Conservation (phyloP, 2,797 vertebrate genomes). For the Melanotaenia parkinsoni region DNA sequence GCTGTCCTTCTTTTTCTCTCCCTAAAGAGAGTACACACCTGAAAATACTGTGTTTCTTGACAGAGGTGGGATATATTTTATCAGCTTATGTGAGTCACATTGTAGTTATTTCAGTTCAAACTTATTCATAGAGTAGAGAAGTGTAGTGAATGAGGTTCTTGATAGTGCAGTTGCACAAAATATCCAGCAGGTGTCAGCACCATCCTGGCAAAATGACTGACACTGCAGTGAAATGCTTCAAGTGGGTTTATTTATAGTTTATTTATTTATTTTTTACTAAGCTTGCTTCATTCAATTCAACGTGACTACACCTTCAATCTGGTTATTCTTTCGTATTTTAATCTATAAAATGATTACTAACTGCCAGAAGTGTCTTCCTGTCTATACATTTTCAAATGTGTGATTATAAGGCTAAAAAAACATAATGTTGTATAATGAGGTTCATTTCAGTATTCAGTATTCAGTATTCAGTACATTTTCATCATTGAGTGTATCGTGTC, state of each 20-base stretch:
- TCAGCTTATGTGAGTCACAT: neutral
- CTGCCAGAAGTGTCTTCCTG: neutral
- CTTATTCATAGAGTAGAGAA: neutral
- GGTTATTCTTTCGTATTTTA: neutral
- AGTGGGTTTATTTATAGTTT: neutral
- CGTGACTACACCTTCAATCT: neutral
- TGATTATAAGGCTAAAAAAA: neutral
- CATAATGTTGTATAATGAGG: neutral
- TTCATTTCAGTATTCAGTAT: too few relatives aligned
- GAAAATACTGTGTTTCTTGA: neutral
- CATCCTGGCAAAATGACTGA: neutral
- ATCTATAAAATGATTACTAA: neutral
- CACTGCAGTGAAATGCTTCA: accelerated
- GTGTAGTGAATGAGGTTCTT: neutral
- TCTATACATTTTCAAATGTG: neutral
- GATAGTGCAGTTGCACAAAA: constrained; percentile 34
- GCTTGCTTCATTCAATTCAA: neutral
- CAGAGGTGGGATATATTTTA: neutral
- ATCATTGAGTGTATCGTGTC: too few relatives aligned
- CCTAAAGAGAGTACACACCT: neutral
- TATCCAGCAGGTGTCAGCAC: constrained; percentile 70
- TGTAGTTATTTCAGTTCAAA: neutral
- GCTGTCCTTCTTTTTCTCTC: neutral
- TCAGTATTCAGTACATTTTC: too few relatives aligned
- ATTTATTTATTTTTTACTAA: neutral